Percentiles rank a stretch among this genome's conserved stretches.
These are phyloP conservation scores for Galeopterus variegatus DNA, from an alignment of 2,113 vertebrate species.

Conservation along the genomic window DNA sequence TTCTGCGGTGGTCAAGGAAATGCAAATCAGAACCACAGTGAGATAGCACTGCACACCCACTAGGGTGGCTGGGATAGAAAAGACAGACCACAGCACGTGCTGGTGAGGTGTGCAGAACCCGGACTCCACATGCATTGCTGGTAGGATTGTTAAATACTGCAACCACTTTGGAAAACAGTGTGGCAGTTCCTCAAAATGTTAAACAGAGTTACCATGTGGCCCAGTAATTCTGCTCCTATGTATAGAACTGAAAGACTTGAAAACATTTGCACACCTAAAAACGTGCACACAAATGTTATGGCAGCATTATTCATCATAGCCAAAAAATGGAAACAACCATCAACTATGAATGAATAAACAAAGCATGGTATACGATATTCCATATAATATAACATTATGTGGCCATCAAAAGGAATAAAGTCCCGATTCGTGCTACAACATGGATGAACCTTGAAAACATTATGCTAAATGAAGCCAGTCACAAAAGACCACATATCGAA, in stretches of 20 bases:
- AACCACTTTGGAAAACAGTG: no score
- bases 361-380: background rate
- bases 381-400: background rate
- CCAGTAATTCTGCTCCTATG: no score
- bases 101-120: no score
- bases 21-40: background rate
- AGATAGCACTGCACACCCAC: background rate
- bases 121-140: no score
- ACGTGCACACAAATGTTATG: no score
- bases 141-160: no score
- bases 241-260: no score
- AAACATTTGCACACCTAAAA: no score
- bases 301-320: no score
- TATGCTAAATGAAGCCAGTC: background rate
- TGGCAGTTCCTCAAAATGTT: no score
- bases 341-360: background rate
- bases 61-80: no score
- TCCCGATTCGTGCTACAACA: background rate
- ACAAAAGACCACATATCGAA: background rate
- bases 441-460: background rate
- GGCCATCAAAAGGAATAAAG: background rate
- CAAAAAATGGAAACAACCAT: background rate
- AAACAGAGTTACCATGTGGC: no score
- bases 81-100: background rate
- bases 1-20: background rate